Evolutionary conservation across 1,140 invertebrate species (phyloP).

Genomic region (Musca domestica): DNA sequence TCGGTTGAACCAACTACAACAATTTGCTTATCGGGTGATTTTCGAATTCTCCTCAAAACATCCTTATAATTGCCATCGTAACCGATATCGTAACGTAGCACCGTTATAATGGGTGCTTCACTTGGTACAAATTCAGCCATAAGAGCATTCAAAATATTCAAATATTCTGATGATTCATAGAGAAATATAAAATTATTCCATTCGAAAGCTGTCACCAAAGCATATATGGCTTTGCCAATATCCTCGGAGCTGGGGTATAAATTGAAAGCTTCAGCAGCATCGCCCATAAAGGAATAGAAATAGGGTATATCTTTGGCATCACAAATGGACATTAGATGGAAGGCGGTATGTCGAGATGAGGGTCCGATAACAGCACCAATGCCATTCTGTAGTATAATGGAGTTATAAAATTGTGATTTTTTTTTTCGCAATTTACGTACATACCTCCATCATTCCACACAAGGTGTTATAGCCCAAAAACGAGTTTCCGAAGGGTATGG

Average conservation of each 20-base stretch:
- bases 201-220: conserved; percentile 70
- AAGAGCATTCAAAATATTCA: conserved; percentile 74
- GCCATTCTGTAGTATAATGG: conserved; percentile 56
- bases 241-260: conserved; percentile 76
- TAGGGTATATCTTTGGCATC: conserved; percentile 87
- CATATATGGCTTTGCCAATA: conserved; percentile 70
- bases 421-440: neutral
- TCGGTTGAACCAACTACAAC: conserved; percentile 73
- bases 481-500: conserved; percentile 50
- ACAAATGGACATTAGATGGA: conserved; percentile 81
- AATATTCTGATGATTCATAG: conserved; percentile 71
- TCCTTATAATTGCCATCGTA: conserved; percentile 53
- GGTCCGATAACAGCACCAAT: conserved; percentile 82
- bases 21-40: conserved; percentile 68
- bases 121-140: conserved; percentile 65
- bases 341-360: conserved; percentile 62
- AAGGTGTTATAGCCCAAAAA: conserved; percentile 51
- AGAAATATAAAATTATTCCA: conserved; percentile 87
- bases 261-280: conserved; percentile 68
- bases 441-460: conserved; percentile 54
- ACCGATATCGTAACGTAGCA: conserved; percentile 59
- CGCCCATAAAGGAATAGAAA: conserved; percentile 68
- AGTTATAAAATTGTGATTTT: neutral
- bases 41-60: conserved; percentile 57
- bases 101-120: conserved; percentile 58